These are phyloP conservation scores for Upupa epops DNA, from an alignment of 2,113 vertebrate species.

Conservation along the genomic window DNA sequence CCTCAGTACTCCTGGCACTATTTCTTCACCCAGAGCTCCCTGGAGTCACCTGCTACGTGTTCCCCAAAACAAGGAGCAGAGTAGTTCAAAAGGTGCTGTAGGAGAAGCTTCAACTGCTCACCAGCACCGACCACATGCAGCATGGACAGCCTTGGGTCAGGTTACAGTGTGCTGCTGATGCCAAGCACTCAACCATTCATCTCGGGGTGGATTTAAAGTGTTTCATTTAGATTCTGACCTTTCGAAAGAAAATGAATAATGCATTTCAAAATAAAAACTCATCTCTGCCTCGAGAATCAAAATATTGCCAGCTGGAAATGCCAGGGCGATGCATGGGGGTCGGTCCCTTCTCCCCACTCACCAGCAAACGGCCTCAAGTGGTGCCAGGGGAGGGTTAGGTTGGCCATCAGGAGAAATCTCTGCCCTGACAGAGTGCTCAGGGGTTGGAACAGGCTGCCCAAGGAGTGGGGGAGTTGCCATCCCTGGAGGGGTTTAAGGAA, in stretches of 20 bases:
- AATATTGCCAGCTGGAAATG: neutral
- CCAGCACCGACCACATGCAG: neutral
- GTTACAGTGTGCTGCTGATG: neutral
- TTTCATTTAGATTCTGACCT: neutral
- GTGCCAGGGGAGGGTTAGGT: no score
- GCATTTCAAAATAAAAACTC: conserved; percentile 28
- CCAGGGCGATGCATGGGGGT: neutral
- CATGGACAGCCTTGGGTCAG: accelerated
- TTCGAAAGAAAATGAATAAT: conserved; percentile 2
- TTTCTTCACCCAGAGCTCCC: neutral
- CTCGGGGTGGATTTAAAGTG: neutral
- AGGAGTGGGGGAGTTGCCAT: no score
- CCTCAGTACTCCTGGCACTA: neutral
- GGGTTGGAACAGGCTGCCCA: no score
- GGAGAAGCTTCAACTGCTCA: neutral
- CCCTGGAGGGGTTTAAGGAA: no score
- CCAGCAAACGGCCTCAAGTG: no score
- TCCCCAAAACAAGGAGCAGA: neutral
- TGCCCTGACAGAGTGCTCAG: no score
- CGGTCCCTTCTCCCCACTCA: no score
- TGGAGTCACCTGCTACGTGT: neutral
- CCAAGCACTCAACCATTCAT: neutral
- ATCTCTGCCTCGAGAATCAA: neutral
- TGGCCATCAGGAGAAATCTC: no score
- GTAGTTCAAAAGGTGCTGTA: neutral